Evolutionary conservation across 2,797 vertebrate genomes (phyloP), one percentile per base, ranked within the genome.

Genomic region (Threskiornis aethiopicus): DNA sequence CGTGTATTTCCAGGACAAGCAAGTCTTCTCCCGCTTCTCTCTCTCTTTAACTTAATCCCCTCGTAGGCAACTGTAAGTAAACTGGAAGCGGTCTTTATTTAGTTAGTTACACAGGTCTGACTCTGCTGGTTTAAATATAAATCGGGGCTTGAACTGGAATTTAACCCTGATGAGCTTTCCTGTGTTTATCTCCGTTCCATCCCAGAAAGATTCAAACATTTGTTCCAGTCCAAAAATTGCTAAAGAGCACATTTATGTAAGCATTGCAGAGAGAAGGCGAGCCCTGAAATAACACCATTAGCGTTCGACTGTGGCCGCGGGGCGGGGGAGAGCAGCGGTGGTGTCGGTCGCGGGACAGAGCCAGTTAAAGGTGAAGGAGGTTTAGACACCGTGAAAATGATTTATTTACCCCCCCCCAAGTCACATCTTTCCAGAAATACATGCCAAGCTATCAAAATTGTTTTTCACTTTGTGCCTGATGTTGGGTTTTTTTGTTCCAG

Each of bases 161-260:
- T 75, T 44, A 31, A 7, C 21, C 25, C 61, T 3, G 1, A 15
- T 15, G 69, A 81, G 51, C 55, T 77, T 84, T 47, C 84, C 84
- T 79, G 61, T 71, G 57, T 95, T 91, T 81, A 35, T 81, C 77
- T 92, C 86, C 0, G 0, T 37, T 89, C 87, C 66, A 39, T 87
- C 84, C 77, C 86, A 92, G 90, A 73, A 94, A 62, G 91, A 82
- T 62, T 87, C 93, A 75, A 91, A 75, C 46, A 16, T 92, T 92
- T 92, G 77, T 86, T 94, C 81, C 86, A 67, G 35, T 73, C 88
- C 90, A 83, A 52, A 88, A 95, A 62, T 35, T 46, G 62, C 82
- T 70, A 5, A 86, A 66, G 79, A 88, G 65, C 70, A 29, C 49
- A 8, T 92, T 93, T 76, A 61, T 64, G 84, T 87, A 71, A 95